A percentile compares a stretch with the other conserved stretches of the same genome.
phyloP scores from a whole-genome alignment of 2,888 invertebrate species.

The Lordiphosa fenestrarum region DNA sequence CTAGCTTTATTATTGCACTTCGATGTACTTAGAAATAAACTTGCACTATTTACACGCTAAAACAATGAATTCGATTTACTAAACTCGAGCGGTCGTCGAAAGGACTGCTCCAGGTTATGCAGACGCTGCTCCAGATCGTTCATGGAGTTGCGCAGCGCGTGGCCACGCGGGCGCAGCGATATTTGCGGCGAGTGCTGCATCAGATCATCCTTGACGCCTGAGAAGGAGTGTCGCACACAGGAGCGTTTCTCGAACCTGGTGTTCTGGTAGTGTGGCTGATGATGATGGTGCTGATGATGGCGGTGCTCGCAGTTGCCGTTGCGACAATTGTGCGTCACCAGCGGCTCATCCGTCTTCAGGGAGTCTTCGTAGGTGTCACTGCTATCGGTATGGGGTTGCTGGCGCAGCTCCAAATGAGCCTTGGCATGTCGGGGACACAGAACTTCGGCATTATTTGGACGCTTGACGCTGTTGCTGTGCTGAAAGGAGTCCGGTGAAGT shows the following conservation, averaged over 20 bases:
- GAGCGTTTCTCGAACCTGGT: conserved; percentile 77
- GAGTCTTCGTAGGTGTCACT: conserved; percentile 91
- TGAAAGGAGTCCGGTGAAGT: conserved; percentile 77
- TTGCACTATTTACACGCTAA: conserved; percentile 56
- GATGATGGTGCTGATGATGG: conserved; percentile 60
- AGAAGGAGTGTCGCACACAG: conserved; percentile 79
- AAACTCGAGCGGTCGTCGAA: conserved; percentile 77
- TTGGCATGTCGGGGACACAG: conserved; percentile 76
- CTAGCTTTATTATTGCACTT: conserved; percentile 66
- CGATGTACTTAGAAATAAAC: conserved; percentile 35
- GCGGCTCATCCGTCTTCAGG: conserved; percentile 82
- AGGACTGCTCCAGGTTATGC: conserved; percentile 79
- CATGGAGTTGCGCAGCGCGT: conserved; percentile 79
- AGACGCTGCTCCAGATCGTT: conserved; percentile 79
- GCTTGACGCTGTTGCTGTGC: conserved; percentile 49
- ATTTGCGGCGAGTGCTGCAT: conserved; percentile 78
- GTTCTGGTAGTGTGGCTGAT: conserved; percentile 75
- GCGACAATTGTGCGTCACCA: conserved; percentile 70
- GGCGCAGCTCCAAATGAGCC: conserved; percentile 63
- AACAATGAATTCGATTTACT: conserved; percentile 75
- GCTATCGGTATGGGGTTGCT: conserved; percentile 74
- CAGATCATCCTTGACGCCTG: conserved; percentile 79
- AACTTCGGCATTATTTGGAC: conserved; percentile 51
- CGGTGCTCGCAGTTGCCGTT: conserved; percentile 62
- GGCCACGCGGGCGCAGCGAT: conserved; percentile 76